phyloP scores from a whole-genome alignment of 1,140 invertebrate species.

The Diplogasteroides magnus region DNA sequence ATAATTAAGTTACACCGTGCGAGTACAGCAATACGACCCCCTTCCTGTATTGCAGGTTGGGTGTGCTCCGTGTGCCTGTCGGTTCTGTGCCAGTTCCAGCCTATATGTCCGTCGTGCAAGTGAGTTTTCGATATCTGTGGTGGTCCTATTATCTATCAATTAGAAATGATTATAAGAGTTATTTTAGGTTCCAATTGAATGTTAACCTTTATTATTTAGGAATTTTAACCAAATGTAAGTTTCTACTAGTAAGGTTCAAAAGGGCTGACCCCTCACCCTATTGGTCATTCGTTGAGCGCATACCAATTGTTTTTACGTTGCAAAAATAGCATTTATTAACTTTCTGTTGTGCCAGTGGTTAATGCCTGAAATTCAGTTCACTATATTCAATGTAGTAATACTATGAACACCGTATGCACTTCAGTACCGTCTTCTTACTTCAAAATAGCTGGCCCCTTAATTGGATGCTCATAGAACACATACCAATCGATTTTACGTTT shows the following conservation, averaged over 20 bases:
- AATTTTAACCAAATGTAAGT: neutral
- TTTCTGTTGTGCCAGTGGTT: too few species aligned
- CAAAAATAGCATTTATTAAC: too few species aligned
- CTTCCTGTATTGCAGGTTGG: slow-evolving; percentile 13
- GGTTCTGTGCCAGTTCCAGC: slow-evolving; percentile 95
- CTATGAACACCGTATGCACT: too few species aligned
- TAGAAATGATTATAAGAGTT: neutral
- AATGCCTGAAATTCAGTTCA: too few species aligned
- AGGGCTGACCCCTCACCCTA: neutral
- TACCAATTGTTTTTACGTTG: neutral
- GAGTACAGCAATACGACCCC: neutral
- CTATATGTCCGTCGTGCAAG: slow-evolving; percentile 94
- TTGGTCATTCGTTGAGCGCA: neutral
- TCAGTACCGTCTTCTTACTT: too few species aligned
- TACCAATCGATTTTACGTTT: neutral
- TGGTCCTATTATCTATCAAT: neutral
- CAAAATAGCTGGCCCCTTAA: neutral
- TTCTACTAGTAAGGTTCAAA: neutral
- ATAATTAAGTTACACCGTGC: neutral
- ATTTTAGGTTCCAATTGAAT: neutral
- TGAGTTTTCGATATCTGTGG: slow-evolving; percentile 62
- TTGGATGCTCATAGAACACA: neutral
- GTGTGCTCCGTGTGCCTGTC: slow-evolving; percentile 77
- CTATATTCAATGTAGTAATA: too few species aligned
- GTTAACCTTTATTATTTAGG: neutral